Percentiles rank a stretch among this genome's conserved stretches.
These are phyloP conservation scores for Pristionchus maxplancki DNA, from an alignment of 2,888 invertebrate species.

Conservation along the genomic window DNA sequence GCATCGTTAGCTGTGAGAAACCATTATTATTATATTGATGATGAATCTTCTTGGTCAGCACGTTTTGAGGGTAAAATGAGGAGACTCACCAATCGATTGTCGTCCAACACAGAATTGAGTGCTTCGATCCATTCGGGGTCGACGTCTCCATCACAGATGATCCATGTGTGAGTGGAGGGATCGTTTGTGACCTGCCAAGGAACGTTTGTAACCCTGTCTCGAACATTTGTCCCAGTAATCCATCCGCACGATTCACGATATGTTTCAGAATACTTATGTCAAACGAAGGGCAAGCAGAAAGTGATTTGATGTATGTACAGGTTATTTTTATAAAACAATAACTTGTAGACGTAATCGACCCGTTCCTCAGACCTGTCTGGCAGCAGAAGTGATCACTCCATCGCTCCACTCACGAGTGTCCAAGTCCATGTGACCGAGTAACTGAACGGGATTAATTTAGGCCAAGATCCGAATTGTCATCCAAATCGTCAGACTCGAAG, in stretches of 20 bases:
- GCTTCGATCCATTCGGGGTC: slow-evolving; percentile 99
- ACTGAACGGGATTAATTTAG: slow-evolving; percentile 73
- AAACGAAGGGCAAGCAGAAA: no score
- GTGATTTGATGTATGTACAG: no score
- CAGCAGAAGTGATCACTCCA: slow-evolving; percentile 81
- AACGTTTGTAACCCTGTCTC: not conserved
- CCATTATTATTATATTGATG: not conserved
- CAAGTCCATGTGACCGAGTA: slow-evolving; percentile 92
- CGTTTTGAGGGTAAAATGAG: no score
- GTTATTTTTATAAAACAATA: no score
- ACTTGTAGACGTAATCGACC: not conserved
- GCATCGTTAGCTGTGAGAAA: slow-evolving; percentile 81
- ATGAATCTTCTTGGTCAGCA: no score
- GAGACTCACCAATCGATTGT: slow-evolving; percentile 86
- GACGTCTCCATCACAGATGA: slow-evolving; percentile 98
- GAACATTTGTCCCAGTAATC: not conserved
- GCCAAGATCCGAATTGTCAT: no score
- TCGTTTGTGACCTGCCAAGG: slow-evolving; percentile 85
- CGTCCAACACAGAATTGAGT: slow-evolving; percentile 96
- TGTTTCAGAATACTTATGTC: not conserved
- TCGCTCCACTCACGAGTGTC: slow-evolving; percentile 97
- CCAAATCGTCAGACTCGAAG: no score
- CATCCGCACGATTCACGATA: not conserved
- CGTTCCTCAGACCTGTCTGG: slow-evolving; percentile 57
- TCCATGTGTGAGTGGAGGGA: slow-evolving; percentile 84